phyloP scores from a whole-genome alignment of 2,113 vertebrate genomes.

The Muntiacus muntjak region DNA sequence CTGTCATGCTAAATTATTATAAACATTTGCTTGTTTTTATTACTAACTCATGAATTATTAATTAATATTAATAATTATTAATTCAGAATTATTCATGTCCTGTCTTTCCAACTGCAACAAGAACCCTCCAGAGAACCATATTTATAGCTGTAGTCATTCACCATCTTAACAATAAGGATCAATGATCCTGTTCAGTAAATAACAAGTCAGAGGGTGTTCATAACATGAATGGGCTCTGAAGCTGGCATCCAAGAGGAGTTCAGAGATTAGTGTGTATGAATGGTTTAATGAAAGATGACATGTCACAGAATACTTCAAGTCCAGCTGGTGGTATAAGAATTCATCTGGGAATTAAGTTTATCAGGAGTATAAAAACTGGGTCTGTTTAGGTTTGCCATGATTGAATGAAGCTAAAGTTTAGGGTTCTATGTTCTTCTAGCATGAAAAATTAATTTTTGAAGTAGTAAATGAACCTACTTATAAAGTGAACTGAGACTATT shows the following conservation, averaged over 20 bases:
- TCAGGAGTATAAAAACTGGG: neutral
- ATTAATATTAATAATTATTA: too few relatives aligned
- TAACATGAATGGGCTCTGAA: neutral
- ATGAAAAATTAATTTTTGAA: neutral
- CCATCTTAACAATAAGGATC: neutral
- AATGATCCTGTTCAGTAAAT: neutral
- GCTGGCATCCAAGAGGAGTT: neutral
- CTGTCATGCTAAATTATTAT: neutral
- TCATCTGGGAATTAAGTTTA: neutral
- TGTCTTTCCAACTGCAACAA: constrained; percentile 32
- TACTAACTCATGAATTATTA: too few relatives aligned
- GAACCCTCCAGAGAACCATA: neutral
- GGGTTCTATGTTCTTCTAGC: neutral
- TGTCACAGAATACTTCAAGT: constrained; percentile 30
- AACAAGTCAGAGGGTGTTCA: neutral
- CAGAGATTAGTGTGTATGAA: constrained; percentile 31
- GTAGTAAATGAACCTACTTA: neutral
- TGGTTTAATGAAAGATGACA: constrained; percentile 25
- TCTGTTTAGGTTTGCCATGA: neutral
- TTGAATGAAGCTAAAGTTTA: neutral
- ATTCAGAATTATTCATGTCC: constrained; percentile 37
- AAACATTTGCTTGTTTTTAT: neutral
- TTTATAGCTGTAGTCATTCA: constrained; percentile 28
- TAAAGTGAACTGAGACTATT: neutral
- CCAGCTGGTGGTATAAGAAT: constrained; percentile 15